Evolutionary conservation across 2,888 invertebrate genomes (phyloP), one percentile per base, ranked within the genome.

Genomic region (Galeruca laticollis): DNA sequence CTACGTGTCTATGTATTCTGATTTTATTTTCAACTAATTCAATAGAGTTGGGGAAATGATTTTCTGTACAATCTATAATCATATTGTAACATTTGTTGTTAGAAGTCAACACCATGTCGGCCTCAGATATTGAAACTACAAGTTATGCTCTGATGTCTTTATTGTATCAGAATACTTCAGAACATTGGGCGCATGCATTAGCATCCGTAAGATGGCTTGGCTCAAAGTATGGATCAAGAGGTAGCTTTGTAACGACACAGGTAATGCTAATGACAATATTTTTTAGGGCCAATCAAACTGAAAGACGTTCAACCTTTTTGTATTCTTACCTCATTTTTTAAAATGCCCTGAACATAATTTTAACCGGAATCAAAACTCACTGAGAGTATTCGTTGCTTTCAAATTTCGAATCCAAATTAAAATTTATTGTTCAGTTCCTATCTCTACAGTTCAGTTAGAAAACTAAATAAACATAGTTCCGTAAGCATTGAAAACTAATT

Each of bases 171-270:
- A 87, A 88, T 0, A 87, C 86, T 0, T 83, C 86, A 18, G 83
- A 84, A 18, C 88, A 89, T 80, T 85, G 89, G 72, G 84, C 88
- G 0, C 86, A 87, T 59, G 89, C 89, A 1, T 83, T 90, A 54
- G 88, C 90, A 10, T 90, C 92, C 1, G 87, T 92, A 0, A 88
- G 91, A 66, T 95, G 94, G 94, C 86, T 95, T 59, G 88, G 91
- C 6, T 87, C 90, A 1, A 91, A 93, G 79, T 86, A 92, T 51
- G 89, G 90, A 69, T 85, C 89, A 3, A 85, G 88, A 2, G 94
- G 94, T 2, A 94, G 93, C 1, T 94, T 94, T 78, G 84, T 90
- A 0, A 91, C 94, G 0, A 94, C 94, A 0, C 94, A 93, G 87
- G 91, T 90, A 75, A 75, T 10, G 21, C n/a, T 31, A 47, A 13